A percentile compares a stretch with the other conserved stretches of the same genome.
Evolutionary conservation across 2,113 vertebrate species (phyloP).

Genomic region (Cinclus cinclus): DNA sequence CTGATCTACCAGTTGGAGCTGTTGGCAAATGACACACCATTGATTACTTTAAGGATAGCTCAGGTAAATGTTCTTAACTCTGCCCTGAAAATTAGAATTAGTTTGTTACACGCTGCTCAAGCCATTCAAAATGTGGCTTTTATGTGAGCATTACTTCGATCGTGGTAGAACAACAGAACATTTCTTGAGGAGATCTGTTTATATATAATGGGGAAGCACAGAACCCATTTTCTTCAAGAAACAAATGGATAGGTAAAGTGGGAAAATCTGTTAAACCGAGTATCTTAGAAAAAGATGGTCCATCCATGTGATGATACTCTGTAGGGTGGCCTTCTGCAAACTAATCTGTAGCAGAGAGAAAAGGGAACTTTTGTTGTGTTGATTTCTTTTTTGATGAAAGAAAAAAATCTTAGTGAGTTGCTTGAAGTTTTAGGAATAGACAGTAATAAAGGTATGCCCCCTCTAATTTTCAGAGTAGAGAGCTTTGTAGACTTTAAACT

Average conservation of each 20-base stretch:
- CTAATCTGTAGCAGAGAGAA: neutral
- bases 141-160: neutral
- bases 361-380: neutral
- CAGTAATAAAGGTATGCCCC: neutral
- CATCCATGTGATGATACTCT: rapidly evolving
- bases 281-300: neutral
- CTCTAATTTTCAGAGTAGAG: neutral
- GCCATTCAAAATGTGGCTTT: neutral
- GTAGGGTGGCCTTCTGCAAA: neutral
- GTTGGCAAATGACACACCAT: rapidly evolving
- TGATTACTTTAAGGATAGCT: neutral
- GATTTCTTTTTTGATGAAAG: neutral
- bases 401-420: neutral
- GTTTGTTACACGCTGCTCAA: neutral
- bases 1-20: neutral
- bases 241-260: neutral
- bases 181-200: neutral
- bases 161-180: rapidly evolving
- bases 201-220: neutral
- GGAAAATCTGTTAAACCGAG: neutral
- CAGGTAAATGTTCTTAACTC: neutral
- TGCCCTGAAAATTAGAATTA: neutral
- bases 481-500: neutral
- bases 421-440: neutral
- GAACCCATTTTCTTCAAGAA: neutral